Evolutionary conservation across 2,888 invertebrate species (phyloP), one percentile per base, ranked within the genome.

Genomic region (Anoplius nigerrimus): DNA sequence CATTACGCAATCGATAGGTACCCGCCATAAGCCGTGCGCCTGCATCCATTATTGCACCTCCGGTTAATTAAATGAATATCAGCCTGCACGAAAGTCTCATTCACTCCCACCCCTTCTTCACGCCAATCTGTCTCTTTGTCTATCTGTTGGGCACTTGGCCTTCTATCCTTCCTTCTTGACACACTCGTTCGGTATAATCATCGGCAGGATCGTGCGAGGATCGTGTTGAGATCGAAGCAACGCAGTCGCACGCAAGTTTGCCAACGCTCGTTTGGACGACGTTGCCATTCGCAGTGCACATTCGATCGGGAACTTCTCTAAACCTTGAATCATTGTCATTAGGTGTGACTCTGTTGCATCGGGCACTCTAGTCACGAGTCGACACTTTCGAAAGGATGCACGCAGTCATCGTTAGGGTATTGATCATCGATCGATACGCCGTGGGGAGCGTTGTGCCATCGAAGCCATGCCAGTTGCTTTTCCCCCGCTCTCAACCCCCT

Each of bases 31-130:
- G 16, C 45, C 63, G n/a, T 27, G 24, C 42, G n/a, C 56, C 48
- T 46, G 60, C 54, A 43, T 55, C 24, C 62, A 56, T 54, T 46
- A 48, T 60, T 52, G 42, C 24, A 52, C 42, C 21, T 66, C 61
- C 4, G 18, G 56, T 71, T 69, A 76, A 76, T 71, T 69, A 69
- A 69, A 73, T 51, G 68, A 71, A 72, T 73, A 60, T 71, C 69
- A 42, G 13, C 59, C 16, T 52, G 43, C 13, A 2, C 43, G 52
- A 64, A 59, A 43, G 57, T 46, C 20, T 27, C 48, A 13, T 53
- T 27, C 11, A 22, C 59, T 59, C 56, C 46, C 34, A 55, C 51
- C 55, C 27, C 13, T 16, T 16, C 16, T 20, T 20, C 27, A 16
- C 15, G 57, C 27, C 13, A 27, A n/a, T n/a, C n/a, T n/a, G n/a